Percentiles rank a stretch among this genome's conserved stretches.
Conservation (phyloP, 2,888 invertebrate genomes). For the Cetonia aurata region DNA sequence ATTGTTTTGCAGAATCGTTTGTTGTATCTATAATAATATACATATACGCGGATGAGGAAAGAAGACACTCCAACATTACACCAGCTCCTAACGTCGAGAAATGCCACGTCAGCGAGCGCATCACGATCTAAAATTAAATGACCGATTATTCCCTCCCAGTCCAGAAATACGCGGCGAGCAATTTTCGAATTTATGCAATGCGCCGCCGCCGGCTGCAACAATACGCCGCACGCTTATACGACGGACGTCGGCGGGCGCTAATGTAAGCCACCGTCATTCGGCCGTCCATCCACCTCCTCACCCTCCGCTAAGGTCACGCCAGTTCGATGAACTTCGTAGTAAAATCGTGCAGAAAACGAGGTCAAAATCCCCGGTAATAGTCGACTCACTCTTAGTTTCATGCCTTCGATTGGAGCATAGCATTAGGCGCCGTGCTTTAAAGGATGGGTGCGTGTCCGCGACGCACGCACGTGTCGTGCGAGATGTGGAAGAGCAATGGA, state of each 20-base stretch:
- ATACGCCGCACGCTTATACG: conserved; percentile 23
- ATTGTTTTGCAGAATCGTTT: too few relatives aligned
- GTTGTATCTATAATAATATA: too few relatives aligned
- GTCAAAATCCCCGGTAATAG: conserved; percentile 51
- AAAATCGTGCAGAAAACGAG: conserved; percentile 47
- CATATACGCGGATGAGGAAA: not conserved
- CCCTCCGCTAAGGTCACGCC: conserved; percentile 54
- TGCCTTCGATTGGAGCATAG: conserved; percentile 7
- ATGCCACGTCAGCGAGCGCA: conserved; percentile 25
- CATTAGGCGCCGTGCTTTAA: too few relatives aligned
- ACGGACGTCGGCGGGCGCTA: not conserved
- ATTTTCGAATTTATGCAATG: conserved; percentile 37
- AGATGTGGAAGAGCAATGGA: too few relatives aligned
- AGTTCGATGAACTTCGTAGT: conserved; percentile 55
- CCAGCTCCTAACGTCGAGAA: conserved; percentile 5
- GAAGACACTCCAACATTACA: not conserved
- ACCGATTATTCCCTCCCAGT: conserved; percentile 1
- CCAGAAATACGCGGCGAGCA: conserved; percentile 27
- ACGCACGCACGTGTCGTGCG: conserved; percentile 19
- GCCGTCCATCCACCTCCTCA: conserved; percentile 49
- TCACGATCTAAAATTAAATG: conserved; percentile 33
- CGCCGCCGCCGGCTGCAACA: conserved; percentile 13
- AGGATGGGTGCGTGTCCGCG: conserved; percentile 7
- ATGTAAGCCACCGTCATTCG: conserved; percentile 16
- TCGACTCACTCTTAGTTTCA: conserved; percentile 50